Evolutionary conservation across 2,113 vertebrate genomes (phyloP).

Genomic region (Sinocyclocheilus anophthalmus): DNA sequence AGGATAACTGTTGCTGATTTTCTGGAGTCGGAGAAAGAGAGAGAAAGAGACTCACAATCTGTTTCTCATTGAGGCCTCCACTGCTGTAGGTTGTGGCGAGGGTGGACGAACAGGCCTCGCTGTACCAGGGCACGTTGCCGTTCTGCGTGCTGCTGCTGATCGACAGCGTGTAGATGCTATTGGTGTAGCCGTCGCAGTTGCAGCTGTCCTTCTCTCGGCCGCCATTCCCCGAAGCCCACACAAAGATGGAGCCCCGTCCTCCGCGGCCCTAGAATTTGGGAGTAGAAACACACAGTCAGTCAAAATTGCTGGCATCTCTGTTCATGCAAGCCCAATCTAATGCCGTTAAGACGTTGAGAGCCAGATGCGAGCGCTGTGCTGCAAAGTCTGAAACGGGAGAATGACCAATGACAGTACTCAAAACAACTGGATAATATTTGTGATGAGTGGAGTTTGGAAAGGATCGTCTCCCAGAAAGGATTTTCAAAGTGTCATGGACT

Average conservation of each 20-base stretch:
- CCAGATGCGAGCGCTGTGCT: conserved; percentile 7
- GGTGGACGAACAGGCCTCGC: conserved; percentile 90
- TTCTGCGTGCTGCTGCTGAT: conserved; percentile 87
- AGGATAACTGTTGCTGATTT: too few species aligned
- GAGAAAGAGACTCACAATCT: conserved; percentile 79
- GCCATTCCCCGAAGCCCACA: conserved; percentile 85
- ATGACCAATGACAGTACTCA: not conserved
- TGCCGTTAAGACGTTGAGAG: not conserved
- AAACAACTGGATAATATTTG: conserved; percentile 22
- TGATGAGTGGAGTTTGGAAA: not conserved
- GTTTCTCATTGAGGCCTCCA: conserved; percentile 86
- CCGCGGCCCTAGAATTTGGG: conserved; percentile 74
- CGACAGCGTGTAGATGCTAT: conserved; percentile 90
- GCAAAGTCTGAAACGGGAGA: conserved; percentile 10
- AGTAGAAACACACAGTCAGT: conserved; percentile 50
- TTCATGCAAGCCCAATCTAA: not conserved
- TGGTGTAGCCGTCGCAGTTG: conserved; percentile 90
- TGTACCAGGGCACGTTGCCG: conserved; percentile 88
- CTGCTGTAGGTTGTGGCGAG: conserved; percentile 90
- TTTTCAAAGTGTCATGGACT: conserved; percentile 11
- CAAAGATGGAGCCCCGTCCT: conserved; percentile 81
- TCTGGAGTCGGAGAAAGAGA: not conserved
- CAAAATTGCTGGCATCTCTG: not conserved
- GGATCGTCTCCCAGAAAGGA: not conserved
- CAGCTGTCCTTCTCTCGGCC: conserved; percentile 88